Evolutionary conservation across 1,140 invertebrate species (phyloP), one percentile per base, ranked within the genome.

Genomic region (Luehdorfia chinensis): DNA sequence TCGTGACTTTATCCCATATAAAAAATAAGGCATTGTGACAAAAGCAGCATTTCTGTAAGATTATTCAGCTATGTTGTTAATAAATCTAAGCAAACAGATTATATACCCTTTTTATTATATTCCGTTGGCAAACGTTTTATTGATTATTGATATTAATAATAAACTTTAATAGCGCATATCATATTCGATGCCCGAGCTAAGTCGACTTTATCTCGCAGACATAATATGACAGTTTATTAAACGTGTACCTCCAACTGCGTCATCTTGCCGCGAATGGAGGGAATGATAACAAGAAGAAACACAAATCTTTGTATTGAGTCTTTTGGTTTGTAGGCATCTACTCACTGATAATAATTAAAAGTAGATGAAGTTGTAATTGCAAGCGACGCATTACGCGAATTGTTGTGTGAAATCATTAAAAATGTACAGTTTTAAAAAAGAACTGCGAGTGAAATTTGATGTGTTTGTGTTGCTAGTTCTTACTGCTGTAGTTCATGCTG

Each of bases 261-360:
- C 39, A 16, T 41, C 23, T 43, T 18, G 12, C 5, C 23, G 16
- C 39, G 39, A 43, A 43, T 30, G 39, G 25, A 30, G 27, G 15
- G 27, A 43, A 43, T 30, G 39, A 43, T 43, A 43, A 43, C 19
- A 23, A 11, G 27, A 13, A 23, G 13, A 28, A 27, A 4, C 23
- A 43, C 37, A 43, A 43, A 43, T 43, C 39, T 28, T 16, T 43
- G 25, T 27, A 43, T 43, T 16, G 14, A 7, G n/a, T 34, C 8
- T 43, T 41, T 28, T 30, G 15, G 16, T 43, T 43, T 28, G 15
- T 30, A 43, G 39, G 25, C 27, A 30, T 43, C 8, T 43, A 41
- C 14, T 27, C 23, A 27, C 23, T 16, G 15, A 43, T 43, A 43
- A 16, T 41, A 25, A 25, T 25, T 41, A 27, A 27, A 41, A 27